A percentile compares a stretch with the other conserved stretches of the same genome.
Evolutionary conservation across 2,888 invertebrate genomes (phyloP).

Genomic region (Ceramica pisi): DNA sequence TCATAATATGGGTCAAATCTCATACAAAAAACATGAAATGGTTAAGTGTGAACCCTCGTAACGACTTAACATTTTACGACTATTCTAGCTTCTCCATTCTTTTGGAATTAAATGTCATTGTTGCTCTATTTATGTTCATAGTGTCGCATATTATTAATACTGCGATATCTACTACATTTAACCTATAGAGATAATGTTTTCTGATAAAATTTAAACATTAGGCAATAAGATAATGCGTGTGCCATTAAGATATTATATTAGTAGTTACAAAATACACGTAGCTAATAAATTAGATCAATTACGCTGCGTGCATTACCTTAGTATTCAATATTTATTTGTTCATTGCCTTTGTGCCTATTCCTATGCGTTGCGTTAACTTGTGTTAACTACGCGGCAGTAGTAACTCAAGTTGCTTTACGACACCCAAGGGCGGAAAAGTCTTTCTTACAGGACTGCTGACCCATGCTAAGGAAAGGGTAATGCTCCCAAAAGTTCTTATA

Average conservation of each 20-base stretch:
- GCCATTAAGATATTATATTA: constrained; percentile 14
- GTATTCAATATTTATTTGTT: constrained; percentile 10
- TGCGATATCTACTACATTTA: neutral
- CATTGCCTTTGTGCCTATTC: neutral
- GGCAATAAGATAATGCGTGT: constrained; percentile 43
- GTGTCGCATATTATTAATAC: neutral
- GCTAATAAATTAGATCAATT: constrained; percentile 11
- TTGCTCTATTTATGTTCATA: constrained; percentile 17
- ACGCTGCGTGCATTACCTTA: constrained; percentile 3
- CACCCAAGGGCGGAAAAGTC: constrained; percentile 17
- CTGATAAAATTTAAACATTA: constrained; percentile 46
- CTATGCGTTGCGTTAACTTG: constrained; percentile 4
- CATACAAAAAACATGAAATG: constrained; percentile 38
- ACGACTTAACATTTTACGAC: constrained; percentile 29
- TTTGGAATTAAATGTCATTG: constrained; percentile 17
- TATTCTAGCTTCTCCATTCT: constrained; percentile 16
- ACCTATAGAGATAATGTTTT: constrained; percentile 40
- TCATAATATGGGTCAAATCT: constrained; percentile 53
- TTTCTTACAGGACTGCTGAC: constrained; percentile 3
- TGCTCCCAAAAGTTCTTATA: neutral
- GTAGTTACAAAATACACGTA: constrained; percentile 16
- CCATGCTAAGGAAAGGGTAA: neutral
- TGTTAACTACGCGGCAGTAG: neutral
- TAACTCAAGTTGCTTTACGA: constrained; percentile 16
- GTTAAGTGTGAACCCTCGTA: constrained; percentile 65